A percentile compares a stretch with the other conserved stretches of the same genome.
Evolutionary conservation across 2,888 invertebrate genomes (phyloP).

Genomic region (Caenorhabditis angaria): DNA sequence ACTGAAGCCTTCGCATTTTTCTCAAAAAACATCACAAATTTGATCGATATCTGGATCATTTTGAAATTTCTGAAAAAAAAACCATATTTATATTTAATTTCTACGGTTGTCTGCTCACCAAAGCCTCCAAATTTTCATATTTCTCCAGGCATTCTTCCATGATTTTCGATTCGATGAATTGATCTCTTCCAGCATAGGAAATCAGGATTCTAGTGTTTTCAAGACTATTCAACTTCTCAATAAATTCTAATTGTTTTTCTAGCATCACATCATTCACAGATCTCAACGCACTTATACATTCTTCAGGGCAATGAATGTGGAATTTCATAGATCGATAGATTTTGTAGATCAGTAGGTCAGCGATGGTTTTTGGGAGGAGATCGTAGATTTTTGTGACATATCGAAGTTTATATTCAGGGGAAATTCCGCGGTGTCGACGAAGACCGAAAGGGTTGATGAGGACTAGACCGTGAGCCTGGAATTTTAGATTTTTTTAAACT

Average conservation of each 20-base stretch:
- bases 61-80: background rate
- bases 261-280: slow-evolving; percentile 32
- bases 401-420: slow-evolving; percentile 36
- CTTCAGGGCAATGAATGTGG: too few species aligned
- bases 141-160: slow-evolving; percentile 33
- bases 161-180: slow-evolving; percentile 43
- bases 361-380: slow-evolving; percentile 14
- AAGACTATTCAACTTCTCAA: slow-evolving; percentile 34
- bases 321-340: too few species aligned
- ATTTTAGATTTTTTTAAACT: too few species aligned
- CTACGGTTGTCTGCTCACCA: slow-evolving; percentile 9
- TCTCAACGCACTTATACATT: slow-evolving; percentile 34
- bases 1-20: slow-evolving; percentile 31
- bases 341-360: too few species aligned
- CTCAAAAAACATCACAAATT: background rate
- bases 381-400: slow-evolving; percentile 19
- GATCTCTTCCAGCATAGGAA: slow-evolving; percentile 34
- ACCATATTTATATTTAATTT: background rate
- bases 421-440: slow-evolving; percentile 46
- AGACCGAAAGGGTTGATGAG: slow-evolving; percentile 53
- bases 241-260: slow-evolving; percentile 26
- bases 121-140: slow-evolving; percentile 25
- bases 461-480: slow-evolving; percentile 39
- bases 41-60: slow-evolving; percentile 1
- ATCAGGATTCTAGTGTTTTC: background rate